phyloP scores from a whole-genome alignment of 1,140 invertebrate genomes.

The Conus ventricosus region DNA sequence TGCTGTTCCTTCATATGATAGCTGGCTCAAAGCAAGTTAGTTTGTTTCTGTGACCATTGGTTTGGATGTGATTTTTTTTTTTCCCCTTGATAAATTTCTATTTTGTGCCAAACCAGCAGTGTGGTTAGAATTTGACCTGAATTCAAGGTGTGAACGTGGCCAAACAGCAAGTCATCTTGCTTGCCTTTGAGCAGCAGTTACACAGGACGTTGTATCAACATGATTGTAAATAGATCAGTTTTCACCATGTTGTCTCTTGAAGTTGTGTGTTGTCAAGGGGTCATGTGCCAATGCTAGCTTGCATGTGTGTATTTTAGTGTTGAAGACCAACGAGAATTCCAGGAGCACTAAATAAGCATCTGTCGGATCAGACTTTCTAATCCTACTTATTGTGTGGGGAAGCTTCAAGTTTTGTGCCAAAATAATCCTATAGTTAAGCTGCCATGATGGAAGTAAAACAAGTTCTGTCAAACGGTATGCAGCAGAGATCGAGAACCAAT shows the following conservation, averaged over 20 bases:
- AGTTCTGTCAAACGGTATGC: too few relatives aligned
- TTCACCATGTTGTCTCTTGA: background rate
- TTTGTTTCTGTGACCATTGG: too few relatives aligned
- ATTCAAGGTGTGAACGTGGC: background rate
- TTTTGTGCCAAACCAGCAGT: background rate
- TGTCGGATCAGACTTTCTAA: background rate
- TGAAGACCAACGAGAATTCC: background rate
- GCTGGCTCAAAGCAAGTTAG: too few relatives aligned
- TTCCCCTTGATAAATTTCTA: background rate
- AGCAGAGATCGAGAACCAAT: too few relatives aligned
- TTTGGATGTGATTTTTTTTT: background rate
- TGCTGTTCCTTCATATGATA: background rate
- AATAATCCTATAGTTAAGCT: too few relatives aligned
- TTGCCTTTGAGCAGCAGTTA: background rate
- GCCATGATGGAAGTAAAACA: too few relatives aligned
- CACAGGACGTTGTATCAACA: background rate
- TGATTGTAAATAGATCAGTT: background rate
- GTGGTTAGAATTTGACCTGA: background rate
- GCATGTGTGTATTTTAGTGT: background rate
- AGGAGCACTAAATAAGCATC: background rate
- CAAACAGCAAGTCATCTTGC: background rate
- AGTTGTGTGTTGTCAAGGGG: background rate
- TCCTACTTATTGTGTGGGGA: too few relatives aligned
- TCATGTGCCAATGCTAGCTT: background rate
- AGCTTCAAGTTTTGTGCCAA: too few relatives aligned